A percentile compares a stretch with the other conserved stretches of the same genome.
These are phyloP conservation scores for Hoplodrina blanda DNA, from an alignment of 2,888 invertebrate species.

Conservation along the genomic window DNA sequence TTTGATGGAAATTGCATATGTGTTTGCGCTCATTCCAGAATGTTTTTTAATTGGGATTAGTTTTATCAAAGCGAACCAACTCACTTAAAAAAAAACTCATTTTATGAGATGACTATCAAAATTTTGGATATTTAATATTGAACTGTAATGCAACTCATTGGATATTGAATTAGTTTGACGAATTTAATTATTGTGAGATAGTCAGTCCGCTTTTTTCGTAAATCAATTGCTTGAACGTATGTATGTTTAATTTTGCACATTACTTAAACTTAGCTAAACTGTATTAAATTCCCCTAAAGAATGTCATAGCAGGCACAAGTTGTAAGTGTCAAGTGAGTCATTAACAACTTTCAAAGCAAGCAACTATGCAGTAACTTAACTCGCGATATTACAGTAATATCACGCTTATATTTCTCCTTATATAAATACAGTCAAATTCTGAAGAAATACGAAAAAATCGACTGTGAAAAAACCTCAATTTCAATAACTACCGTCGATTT, in stretches of 20 bases:
- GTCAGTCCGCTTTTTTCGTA: background rate
- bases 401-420: background rate
- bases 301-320: conserved; percentile 18
- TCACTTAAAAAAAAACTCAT: too few species aligned
- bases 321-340: conserved; percentile 21
- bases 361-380: conserved; percentile 4
- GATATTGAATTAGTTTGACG: too few species aligned
- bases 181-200: too few species aligned
- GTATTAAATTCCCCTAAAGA: conserved; percentile 14
- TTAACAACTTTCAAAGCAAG: conserved; percentile 32
- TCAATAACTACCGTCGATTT: conserved; percentile 41
- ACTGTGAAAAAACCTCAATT: conserved; percentile 20
- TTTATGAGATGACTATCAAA: too few species aligned
- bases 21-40: conserved; percentile 6
- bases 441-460: background rate
- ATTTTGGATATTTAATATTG: too few species aligned
- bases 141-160: too few species aligned
- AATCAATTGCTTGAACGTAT: background rate
- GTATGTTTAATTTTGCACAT: background rate
- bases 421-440: background rate
- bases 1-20: conserved; percentile 7
- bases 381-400: conserved; percentile 6
- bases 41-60: background rate
- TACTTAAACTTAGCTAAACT: conserved; percentile 7
- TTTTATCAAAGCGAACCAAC: background rate